Evolutionary conservation across 2,888 invertebrate species (phyloP).

Genomic region (Euplexia lucipara): DNA sequence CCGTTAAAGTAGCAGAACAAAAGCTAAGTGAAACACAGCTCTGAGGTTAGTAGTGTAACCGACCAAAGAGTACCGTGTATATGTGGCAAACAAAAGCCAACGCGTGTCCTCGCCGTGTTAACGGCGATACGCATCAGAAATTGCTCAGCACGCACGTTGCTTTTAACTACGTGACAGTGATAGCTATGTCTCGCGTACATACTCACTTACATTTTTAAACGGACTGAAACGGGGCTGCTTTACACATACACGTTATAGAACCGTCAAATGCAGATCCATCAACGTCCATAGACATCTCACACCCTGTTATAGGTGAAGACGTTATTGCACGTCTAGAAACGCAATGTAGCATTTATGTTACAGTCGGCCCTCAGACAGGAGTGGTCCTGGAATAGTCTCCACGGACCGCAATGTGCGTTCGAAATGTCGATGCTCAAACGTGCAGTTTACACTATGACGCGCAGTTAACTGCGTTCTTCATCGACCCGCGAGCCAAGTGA

Average conservation of each 20-base stretch:
- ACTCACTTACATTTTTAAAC: constrained; percentile 40
- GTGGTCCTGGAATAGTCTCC: constrained; percentile 85
- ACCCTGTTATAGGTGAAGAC: background rate
- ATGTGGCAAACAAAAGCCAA: constrained; percentile 4
- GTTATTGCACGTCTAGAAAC: background rate
- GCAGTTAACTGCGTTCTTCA: constrained; percentile 91
- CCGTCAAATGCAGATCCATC: constrained; percentile 53
- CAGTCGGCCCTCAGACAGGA: constrained; percentile 87
- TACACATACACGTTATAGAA: constrained; percentile 31
- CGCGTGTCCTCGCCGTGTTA: constrained; percentile 2
- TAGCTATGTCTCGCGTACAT: constrained; percentile 22
- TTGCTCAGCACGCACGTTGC: constrained; percentile 18
- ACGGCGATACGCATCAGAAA: constrained; percentile 19
- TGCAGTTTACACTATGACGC: constrained; percentile 86
- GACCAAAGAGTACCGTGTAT: constrained; percentile 17
- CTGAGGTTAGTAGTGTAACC: constrained; percentile 4
- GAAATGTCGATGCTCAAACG: constrained; percentile 91
- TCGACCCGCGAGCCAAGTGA: constrained; percentile 92
- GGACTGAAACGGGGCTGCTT: constrained; percentile 27
- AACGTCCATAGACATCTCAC: background rate
- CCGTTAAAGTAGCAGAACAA: background rate
- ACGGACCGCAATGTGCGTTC: constrained; percentile 91
- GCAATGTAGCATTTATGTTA: constrained; percentile 62
- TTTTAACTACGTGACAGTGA: background rate
- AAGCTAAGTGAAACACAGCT: background rate